Conservation (phyloP, 1,140 invertebrate genomes). For the Tetramorium alpestre region DNA sequence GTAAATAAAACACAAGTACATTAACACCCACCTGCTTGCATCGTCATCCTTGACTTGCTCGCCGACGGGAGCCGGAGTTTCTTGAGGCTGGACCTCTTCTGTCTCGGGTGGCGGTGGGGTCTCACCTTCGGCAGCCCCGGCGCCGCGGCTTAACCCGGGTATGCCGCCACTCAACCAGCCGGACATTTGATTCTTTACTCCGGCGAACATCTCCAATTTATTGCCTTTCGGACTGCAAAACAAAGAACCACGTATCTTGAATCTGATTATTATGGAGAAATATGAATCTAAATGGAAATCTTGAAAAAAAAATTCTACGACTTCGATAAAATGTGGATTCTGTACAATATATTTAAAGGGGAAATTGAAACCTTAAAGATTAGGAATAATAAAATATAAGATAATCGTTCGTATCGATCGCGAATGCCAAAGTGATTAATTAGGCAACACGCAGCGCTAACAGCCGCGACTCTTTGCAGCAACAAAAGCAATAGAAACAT, state of each 20-base stretch:
- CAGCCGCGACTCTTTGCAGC: not conserved
- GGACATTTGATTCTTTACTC: conserved; percentile 92
- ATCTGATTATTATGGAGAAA: not conserved
- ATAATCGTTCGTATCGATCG: not conserved
- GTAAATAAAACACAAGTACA: conserved; percentile 49
- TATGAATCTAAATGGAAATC: not conserved
- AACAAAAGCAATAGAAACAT: conserved; percentile 5
- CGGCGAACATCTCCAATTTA: conserved; percentile 92
- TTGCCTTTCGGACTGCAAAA: conserved; percentile 88
- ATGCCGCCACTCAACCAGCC: conserved; percentile 92
- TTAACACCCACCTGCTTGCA: conserved; percentile 87
- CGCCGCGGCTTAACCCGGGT: conserved; percentile 88
- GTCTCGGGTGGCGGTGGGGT: conserved; percentile 83
- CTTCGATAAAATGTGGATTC: not conserved
- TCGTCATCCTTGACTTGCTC: conserved; percentile 91
- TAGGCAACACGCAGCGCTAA: not conserved
- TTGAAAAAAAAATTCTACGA: not conserved
- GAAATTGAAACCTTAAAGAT: conserved; percentile 3
- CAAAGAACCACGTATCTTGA: not conserved
- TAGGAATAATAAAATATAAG: not conserved
- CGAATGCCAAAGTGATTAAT: conserved; percentile 11
- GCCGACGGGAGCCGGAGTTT: conserved; percentile 83
- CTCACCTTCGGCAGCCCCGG: conserved; percentile 82
- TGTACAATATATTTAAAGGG: not conserved
- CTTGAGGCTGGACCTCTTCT: conserved; percentile 83